Percentiles rank a stretch among this genome's conserved stretches.
Evolutionary conservation across 2,888 invertebrate genomes (phyloP).

Genomic region (Eupithecia pulchellata): DNA sequence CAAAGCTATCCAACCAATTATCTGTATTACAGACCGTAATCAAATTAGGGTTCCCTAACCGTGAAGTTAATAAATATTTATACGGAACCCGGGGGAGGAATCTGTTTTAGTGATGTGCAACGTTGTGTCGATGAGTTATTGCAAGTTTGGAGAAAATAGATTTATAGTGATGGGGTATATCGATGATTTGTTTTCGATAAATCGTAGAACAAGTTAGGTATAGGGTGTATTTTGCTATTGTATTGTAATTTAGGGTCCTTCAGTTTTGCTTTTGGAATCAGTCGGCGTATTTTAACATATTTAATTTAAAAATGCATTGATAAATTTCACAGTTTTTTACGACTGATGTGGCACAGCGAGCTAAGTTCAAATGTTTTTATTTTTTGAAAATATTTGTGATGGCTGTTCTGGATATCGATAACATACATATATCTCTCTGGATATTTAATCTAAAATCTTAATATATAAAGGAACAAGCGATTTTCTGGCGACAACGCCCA

Average conservation of each 20-base stretch:
- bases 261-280: not conserved
- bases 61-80: constrained; percentile 64
- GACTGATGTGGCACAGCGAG: no score
- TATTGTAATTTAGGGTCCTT: not conserved
- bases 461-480: no score
- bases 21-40: constrained; percentile 46
- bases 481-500: no score
- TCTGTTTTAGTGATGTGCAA: constrained; percentile 54
- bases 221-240: not conserved
- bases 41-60: constrained; percentile 62
- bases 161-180: not conserved
- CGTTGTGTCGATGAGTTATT: constrained; percentile 8
- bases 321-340: no score
- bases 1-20: constrained; percentile 12
- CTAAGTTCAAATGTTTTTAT: no score
- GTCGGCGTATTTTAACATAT: no score
- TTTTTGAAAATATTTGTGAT: no score
- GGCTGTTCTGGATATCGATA: no score
- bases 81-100: constrained; percentile 51
- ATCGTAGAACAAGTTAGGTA: not conserved
- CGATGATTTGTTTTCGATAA: not conserved
- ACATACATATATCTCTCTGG: no score
- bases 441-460: no score
- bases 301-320: not conserved
- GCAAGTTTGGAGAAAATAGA: constrained; percentile 7